Conservation (phyloP, 2,888 invertebrate species). For the Falcaria lacertinaria region DNA sequence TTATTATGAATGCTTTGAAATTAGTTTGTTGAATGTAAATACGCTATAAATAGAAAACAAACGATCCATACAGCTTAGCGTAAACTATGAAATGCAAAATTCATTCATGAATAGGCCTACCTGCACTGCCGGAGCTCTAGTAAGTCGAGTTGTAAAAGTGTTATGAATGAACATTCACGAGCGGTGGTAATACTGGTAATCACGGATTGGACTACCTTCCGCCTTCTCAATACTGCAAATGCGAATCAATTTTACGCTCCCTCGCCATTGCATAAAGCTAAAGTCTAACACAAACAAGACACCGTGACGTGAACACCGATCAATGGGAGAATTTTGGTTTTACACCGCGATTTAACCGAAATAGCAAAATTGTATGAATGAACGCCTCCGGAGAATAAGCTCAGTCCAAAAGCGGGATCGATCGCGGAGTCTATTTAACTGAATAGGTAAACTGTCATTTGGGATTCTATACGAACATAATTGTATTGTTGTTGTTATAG, state of each 20-base stretch:
- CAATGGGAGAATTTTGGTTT: constrained; percentile 37
- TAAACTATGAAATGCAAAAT: constrained; percentile 29
- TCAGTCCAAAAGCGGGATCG: constrained; percentile 19
- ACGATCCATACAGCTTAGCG: constrained; percentile 1
- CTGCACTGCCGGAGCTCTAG: constrained; percentile 44
- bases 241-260: constrained; percentile 70
- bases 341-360: constrained; percentile 43
- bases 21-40: too few relatives aligned
- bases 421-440: constrained; percentile 47
- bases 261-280: constrained; percentile 71
- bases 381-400: constrained; percentile 67
- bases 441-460: constrained; percentile 60
- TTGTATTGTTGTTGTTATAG: constrained; percentile 42
- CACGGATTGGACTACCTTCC: constrained; percentile 52
- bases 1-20: too few relatives aligned
- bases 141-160: constrained; percentile 56
- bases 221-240: constrained; percentile 42
- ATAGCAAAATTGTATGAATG: constrained; percentile 61
- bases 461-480: constrained; percentile 43
- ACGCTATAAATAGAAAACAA: too few relatives aligned
- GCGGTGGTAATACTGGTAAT: constrained; percentile 49
- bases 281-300: constrained; percentile 51
- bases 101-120: constrained; percentile 56
- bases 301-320: constrained; percentile 30
- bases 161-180: constrained; percentile 55